Evolutionary conservation across 1,140 invertebrate species (phyloP), one percentile per base, ranked within the genome.

Genomic region (Hyles euphorbiae): DNA sequence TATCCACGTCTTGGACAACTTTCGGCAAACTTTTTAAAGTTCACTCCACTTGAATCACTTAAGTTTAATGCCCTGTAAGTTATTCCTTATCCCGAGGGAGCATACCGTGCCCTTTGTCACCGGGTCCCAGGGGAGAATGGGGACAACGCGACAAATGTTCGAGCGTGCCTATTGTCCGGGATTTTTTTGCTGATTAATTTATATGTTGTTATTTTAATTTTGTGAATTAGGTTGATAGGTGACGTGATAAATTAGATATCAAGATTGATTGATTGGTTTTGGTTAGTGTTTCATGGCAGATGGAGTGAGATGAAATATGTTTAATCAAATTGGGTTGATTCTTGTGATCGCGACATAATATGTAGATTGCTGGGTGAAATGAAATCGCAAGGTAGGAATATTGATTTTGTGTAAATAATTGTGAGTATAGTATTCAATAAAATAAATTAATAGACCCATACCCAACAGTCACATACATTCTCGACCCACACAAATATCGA

Each of bases 1-100:
- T 47, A 9, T 47, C 8, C 2, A 22, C 0, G 36, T 8, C 1
- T 40, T 8, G 36, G 4, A 5, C 1, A 40, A 40, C 5, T 40
- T 40, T 5, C 36, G 63, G 61, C 60, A 72, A 73, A 81, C 78
- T 70, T 81, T 83, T 81, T 80, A 83, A 83, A 81, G 74, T 67
- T 34, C 47, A 65, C 69, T 65, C 72, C 63, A 76, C 59, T 64
- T 55, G 76, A 81, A 82, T 83, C 83, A 86, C 83, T 86, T 83
- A 83, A 81, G 81, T 78, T 79, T 78, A 86, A 86, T 79, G 79
- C 79, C 68, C 70, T 77, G 81, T 83, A 85, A 85, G 74, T 83
- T 79, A 83, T 75, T 68, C 71, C 34, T 33, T 58, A 34, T 66
- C 73, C 70, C 65, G 33, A 11, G 71, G 76, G 76, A 56, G 34